Conservation (phyloP, 2,113 vertebrate species). For the Malurus alboscapulatus region DNA sequence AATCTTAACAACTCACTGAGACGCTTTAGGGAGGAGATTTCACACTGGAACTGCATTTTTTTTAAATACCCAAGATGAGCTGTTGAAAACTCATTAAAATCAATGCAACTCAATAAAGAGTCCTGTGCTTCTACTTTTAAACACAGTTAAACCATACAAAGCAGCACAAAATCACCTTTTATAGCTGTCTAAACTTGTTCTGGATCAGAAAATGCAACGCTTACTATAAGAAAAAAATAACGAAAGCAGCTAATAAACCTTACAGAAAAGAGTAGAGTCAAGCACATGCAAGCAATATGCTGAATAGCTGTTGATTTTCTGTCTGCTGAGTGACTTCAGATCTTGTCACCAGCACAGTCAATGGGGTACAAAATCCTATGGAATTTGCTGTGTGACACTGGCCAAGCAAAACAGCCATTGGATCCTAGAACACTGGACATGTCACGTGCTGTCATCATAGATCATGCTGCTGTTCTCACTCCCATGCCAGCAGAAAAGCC, state of each 20-base stretch:
- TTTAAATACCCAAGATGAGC: conserved; percentile 6
- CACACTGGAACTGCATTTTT: background rate
- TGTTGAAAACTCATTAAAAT: conserved; percentile 57
- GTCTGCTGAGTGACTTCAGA: conserved; percentile 79
- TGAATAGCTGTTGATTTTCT: conserved; percentile 62
- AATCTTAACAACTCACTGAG: conserved; percentile 9
- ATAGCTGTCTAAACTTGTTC: conserved; percentile 43
- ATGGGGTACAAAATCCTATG: conserved; percentile 78
- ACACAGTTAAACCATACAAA: conserved; percentile 29
- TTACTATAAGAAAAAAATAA: conserved; percentile 60
- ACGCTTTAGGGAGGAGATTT: background rate
- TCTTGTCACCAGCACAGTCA: conserved; percentile 81
- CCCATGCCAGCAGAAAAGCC: conserved; percentile 65
- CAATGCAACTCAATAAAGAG: conserved; percentile 25
- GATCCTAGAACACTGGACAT: conserved; percentile 71
- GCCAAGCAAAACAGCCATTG: conserved; percentile 79
- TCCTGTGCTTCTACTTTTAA: conserved; percentile 49
- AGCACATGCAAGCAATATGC: conserved; percentile 61
- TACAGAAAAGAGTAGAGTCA: conserved; percentile 50
- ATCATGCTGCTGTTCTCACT: conserved; percentile 79
- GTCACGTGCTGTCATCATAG: conserved; percentile 73
- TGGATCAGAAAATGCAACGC: conserved; percentile 57
- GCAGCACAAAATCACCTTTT: conserved; percentile 37
- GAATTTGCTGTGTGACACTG: conserved; percentile 73
- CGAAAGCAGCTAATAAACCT: conserved; percentile 52